Conservation (phyloP, 2,113 vertebrate genomes). For the Gnathonemus echidnorhynchus region DNA sequence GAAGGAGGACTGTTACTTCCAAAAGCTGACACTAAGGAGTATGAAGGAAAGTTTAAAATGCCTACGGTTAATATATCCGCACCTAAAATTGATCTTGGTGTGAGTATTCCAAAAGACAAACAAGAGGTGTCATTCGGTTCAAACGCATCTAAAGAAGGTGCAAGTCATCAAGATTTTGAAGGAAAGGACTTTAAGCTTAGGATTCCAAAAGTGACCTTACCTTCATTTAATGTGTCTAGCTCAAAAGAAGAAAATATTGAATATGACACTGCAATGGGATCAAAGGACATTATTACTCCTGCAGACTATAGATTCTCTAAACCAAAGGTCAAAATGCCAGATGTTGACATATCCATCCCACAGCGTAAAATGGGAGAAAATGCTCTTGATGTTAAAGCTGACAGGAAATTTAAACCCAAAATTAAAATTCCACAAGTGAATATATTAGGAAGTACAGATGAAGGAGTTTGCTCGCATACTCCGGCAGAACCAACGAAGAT, state of each 20-base stretch:
- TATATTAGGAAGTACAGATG: constrained; percentile 32
- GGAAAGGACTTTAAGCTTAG: constrained; percentile 32
- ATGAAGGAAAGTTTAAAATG: constrained; percentile 58
- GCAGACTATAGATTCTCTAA: background rate
- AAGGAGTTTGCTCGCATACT: background rate
- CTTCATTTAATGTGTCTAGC: constrained; percentile 31
- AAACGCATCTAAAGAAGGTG: background rate
- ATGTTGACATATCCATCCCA: constrained; percentile 42
- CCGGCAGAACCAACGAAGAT: constrained; percentile 35
- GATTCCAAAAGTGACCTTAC: constrained; percentile 47
- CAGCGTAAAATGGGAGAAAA: constrained; percentile 23
- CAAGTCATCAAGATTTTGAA: constrained; percentile 17
- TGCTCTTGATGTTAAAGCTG: constrained; percentile 16
- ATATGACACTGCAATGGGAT: constrained; percentile 30
- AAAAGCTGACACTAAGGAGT: constrained; percentile 53
- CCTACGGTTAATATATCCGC: constrained; percentile 56
- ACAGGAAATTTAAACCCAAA: constrained; percentile 25
- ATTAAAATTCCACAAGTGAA: constrained; percentile 44
- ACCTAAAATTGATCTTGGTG: constrained; percentile 63
- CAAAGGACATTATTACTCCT: constrained; percentile 22
- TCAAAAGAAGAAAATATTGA: constrained; percentile 28
- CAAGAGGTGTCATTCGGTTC: constrained; percentile 27
- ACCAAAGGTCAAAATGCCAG: background rate
- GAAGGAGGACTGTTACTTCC: constrained; percentile 46
- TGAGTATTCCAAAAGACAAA: constrained; percentile 44